phyloP scores from a whole-genome alignment of 2,797 vertebrate genomes.

The Halcyon smyrnensis region DNA sequence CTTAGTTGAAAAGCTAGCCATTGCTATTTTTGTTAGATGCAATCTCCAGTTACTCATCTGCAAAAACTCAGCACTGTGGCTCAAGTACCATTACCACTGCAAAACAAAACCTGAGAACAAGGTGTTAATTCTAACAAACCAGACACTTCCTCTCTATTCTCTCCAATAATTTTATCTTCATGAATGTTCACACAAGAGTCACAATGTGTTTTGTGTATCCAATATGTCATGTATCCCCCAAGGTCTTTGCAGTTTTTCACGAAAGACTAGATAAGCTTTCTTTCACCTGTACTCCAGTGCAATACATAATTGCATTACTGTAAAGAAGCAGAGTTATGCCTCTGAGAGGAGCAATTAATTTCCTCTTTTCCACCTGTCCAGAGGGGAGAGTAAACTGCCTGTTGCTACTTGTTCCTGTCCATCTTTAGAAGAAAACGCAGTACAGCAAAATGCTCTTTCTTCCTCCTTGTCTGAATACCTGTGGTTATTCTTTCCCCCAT shows the following conservation, averaged over 20 bases:
- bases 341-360: neutral
- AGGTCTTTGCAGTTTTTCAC: neutral
- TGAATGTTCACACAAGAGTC: neutral
- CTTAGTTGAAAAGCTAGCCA: neutral
- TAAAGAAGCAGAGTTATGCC: neutral
- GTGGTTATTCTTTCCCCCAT: neutral
- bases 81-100: neutral
- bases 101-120: neutral
- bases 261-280: neutral
- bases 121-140: neutral
- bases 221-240: neutral
- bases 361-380: neutral
- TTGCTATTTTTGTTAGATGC: neutral
- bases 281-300: neutral
- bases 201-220: neutral
- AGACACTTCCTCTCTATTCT: neutral
- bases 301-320: neutral
- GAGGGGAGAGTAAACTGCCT: neutral
- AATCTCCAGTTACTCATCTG: neutral
- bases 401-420: neutral
- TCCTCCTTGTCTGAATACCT: neutral
- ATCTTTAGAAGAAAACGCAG: neutral
- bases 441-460: neutral
- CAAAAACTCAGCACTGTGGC: neutral
- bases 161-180: neutral